Conservation (phyloP, 2,888 invertebrate genomes). For the Drosophila birchii region DNA sequence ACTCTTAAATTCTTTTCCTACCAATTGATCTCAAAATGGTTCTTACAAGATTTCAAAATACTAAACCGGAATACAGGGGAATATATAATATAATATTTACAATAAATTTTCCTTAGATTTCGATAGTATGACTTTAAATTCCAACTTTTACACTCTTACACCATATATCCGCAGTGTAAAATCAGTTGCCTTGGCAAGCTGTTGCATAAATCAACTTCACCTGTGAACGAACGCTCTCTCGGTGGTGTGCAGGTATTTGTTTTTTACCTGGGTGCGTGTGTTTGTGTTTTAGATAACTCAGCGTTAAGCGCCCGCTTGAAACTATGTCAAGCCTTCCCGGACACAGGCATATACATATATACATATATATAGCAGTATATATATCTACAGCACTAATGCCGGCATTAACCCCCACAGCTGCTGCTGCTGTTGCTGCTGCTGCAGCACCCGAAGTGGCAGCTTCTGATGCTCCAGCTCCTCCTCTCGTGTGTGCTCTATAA, state of each 20-base stretch:
- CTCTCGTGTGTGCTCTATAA: constrained; percentile 74
- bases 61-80: no score
- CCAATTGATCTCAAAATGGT: background rate
- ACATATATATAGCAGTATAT: background rate
- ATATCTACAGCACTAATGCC: constrained; percentile 16
- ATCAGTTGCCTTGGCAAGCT: constrained; percentile 59
- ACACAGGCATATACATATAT: constrained; percentile 2
- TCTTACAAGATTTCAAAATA: background rate
- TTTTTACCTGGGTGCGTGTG: constrained; percentile 26
- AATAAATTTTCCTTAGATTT: background rate
- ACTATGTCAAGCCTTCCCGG: constrained; percentile 50
- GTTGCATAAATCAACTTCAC: constrained; percentile 76
- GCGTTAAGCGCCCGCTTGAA: constrained; percentile 47
- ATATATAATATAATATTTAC: background rate
- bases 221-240: constrained; percentile 28
- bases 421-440: constrained; percentile 13
- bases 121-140: background rate
- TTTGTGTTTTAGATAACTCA: constrained; percentile 52
- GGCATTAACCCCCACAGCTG: constrained; percentile 39
- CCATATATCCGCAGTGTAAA: constrained; percentile 19
- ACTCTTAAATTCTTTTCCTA: no score
- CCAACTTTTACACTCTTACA: background rate
- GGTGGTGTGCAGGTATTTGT: constrained; percentile 15
- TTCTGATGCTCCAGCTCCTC: constrained; percentile 29
- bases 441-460: constrained; percentile 23